Evolutionary conservation across 2,113 vertebrate species (phyloP).

Genomic region (Procavia capensis): DNA sequence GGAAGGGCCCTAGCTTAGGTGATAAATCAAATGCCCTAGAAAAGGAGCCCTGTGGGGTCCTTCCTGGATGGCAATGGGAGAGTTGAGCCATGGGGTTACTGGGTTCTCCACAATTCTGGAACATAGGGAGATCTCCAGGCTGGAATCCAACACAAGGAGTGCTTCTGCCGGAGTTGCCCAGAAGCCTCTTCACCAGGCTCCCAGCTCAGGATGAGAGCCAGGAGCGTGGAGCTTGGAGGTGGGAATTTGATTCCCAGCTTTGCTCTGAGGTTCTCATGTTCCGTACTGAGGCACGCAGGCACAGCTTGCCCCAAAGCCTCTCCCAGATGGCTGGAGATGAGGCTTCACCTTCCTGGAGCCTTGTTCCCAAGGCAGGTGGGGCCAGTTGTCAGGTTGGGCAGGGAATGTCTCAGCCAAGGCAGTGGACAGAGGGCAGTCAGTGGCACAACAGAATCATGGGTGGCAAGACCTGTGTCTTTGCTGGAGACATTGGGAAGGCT

Average conservation of each 20-base stretch:
- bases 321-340: background rate
- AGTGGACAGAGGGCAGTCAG: background rate
- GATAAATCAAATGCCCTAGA: background rate
- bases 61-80: background rate
- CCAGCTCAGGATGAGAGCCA: background rate
- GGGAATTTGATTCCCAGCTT: background rate
- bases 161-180: background rate
- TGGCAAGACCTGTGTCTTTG: background rate
- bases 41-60: background rate
- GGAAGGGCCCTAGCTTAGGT: background rate
- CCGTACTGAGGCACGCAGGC: background rate
- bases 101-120: background rate
- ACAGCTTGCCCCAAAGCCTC: background rate
- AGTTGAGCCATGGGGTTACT: background rate
- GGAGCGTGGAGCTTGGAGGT: background rate
- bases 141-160: background rate
- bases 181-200: background rate
- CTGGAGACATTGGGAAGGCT: background rate
- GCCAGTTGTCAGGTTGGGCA: background rate
- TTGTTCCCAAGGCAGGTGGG: background rate
- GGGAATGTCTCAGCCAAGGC: background rate
- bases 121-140: background rate
- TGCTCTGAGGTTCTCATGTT: background rate
- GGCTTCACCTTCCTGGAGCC: background rate
- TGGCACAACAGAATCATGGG: accelerated